Evolutionary conservation across 2,888 invertebrate genomes (phyloP), one percentile per base, ranked within the genome.

Genomic region (Brassicogethes aeneus): DNA sequence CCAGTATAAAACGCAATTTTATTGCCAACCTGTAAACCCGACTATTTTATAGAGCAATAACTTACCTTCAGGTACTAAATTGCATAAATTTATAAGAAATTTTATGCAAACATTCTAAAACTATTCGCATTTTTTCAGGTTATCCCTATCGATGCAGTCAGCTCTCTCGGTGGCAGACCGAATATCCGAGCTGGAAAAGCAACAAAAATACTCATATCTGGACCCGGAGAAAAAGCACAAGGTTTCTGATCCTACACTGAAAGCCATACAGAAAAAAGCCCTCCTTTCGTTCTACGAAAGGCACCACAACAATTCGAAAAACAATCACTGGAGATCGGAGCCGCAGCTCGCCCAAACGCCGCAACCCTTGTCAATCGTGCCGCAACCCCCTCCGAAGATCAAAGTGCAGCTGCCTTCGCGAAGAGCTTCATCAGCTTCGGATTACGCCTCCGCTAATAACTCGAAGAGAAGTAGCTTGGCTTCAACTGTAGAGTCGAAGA

Each of bases 241-340:
- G 46, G 76, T 84, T 17, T 78, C 83, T 16, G 80, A 80, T 61
- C 74, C 84, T 5, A 82, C 86, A 1, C 65, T 88, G 17, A 88
- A 87, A 65, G 84, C 83, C 10, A 81, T 85, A 45, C 88, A 88
- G 59, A 87, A 88, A 68, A 85, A 86, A 61, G 88, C 88, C 0
- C 71, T 89, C 3, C 70, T 86, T 43, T 84, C 84, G 1, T 89
- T 85, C 58, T 86, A 87, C 62, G 86, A 88, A 59, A 71, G 85
- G 35, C 85, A 85, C 53, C 77, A 79, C 45, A 53, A 68, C 54
- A 60, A 44, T 53, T 60, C 56, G 16, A 53, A 61, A 52, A 47
- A 53, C 39, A 58, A 55, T 54, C 51, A 71, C 8, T 78, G 77
- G 77, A 65, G 75, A 39, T 77, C 77, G 0, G 77, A 78, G 51